These are phyloP conservation scores for Drosophila paulistorum DNA, from an alignment of 1,140 invertebrate genomes.

Conservation along the genomic window DNA sequence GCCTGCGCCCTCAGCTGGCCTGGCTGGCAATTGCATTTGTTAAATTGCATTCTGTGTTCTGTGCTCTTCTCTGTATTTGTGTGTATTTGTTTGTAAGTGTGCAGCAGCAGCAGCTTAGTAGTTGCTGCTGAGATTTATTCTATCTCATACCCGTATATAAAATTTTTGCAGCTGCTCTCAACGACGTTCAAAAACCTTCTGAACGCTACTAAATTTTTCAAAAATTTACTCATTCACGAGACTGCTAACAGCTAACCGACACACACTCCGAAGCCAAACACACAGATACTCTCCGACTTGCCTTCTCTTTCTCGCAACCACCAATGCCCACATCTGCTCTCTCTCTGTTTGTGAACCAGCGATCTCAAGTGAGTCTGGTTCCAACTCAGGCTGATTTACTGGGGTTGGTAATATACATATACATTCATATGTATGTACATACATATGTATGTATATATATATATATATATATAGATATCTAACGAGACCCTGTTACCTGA, in stretches of 20 bases:
- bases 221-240: slow-evolving; percentile 4
- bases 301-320: slow-evolving; percentile 13
- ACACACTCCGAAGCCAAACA: slow-evolving; percentile 14
- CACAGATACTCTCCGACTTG: slow-evolving; percentile 22
- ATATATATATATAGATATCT: slow-evolving; percentile 3
- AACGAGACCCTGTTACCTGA: slow-evolving; percentile 10
- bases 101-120: slow-evolving; percentile 18
- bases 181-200: slow-evolving; percentile 79
- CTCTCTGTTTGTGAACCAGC: slow-evolving; percentile 40
- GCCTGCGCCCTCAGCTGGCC: slow-evolving; percentile 23
- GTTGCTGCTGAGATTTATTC: slow-evolving; percentile 50
- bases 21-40: slow-evolving; percentile 22
- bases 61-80: background rate
- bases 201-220: slow-evolving; percentile 29
- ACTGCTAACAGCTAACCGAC: background rate
- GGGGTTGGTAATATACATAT: slow-evolving; percentile 26
- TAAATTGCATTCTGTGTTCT: slow-evolving; percentile 17
- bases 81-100: slow-evolving; percentile 24
- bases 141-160: slow-evolving; percentile 66
- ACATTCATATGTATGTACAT: background rate
- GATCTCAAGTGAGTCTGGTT: slow-evolving; percentile 66
- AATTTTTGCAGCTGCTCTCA: slow-evolving; percentile 75
- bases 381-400: slow-evolving; percentile 55
- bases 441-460: background rate
- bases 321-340: background rate